A percentile compares a stretch with the other conserved stretches of the same genome.
These are phyloP conservation scores for Lophochroa leadbeateri DNA, from an alignment of 2,113 vertebrate genomes.

Conservation along the genomic window DNA sequence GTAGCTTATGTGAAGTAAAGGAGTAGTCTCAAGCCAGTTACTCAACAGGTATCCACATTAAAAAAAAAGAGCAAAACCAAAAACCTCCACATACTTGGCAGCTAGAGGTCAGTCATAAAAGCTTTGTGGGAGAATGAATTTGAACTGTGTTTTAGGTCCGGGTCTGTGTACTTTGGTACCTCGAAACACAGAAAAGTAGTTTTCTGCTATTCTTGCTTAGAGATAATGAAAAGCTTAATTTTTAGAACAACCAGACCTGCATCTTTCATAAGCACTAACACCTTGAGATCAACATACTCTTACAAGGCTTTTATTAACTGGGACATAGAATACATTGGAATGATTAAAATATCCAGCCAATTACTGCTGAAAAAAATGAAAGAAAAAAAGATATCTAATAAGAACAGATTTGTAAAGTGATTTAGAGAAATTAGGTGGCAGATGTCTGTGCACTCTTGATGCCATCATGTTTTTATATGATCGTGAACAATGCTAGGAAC, in stretches of 20 bases:
- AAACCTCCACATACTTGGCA: not conserved
- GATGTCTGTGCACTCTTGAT: not conserved
- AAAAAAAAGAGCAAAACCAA: not conserved
- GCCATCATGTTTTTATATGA: not conserved
- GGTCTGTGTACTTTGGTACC: not conserved
- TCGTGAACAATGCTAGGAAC: not conserved
- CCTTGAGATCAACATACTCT: not conserved
- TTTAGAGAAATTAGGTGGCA: not conserved
- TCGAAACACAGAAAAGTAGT: not conserved
- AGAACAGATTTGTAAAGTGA: not conserved
- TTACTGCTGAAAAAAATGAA: not conserved
- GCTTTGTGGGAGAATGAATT: not conserved
- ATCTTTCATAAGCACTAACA: not conserved
- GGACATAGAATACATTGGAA: not conserved
- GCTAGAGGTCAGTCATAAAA: not conserved
- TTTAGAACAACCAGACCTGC: not conserved
- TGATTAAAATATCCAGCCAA: not conserved
- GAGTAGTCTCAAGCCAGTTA: not conserved
- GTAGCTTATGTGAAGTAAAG: not conserved
- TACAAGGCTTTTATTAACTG: not conserved
- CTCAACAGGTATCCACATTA: not conserved
- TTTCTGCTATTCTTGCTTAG: not conserved
- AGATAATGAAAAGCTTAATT: not conserved
- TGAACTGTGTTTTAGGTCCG: not conserved
- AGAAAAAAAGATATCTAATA: not conserved